Base-by-base conservation (phyloP, 2,888 invertebrate genomes). In the Epirrhoe alternata region DNA sequence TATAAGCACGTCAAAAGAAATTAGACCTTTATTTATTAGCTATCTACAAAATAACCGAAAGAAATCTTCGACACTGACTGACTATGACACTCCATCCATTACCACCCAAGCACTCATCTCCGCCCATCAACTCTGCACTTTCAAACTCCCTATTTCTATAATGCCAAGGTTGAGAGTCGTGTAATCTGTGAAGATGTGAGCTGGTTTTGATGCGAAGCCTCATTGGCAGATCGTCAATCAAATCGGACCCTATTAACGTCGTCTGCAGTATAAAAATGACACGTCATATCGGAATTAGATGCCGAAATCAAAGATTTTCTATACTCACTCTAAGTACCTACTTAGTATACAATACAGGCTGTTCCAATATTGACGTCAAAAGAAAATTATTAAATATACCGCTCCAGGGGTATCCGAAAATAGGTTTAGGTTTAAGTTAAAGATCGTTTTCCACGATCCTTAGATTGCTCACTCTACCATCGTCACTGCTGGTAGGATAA, bases 231-330 rank as follows among this genome's bases (percentile, higher is more conserved):
- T 79, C 83, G 79, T 86, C 82, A 76, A 85, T 86, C 86, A 81
- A 76, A 74, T 65, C 62, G 56, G 78, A 81, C 81, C 86, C 83
- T 83, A 84, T 86, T 84, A 85, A 81, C 82, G 84, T 84, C 83
- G 69, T 66, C 63, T 66, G 76, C 79, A 77, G 78, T 78, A 77
- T 81, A 79, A 79, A 79, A 79, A 82, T 84, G 84, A 84, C 84
- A 83, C 82, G 85, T 81, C 72, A 74, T 35, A 12, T 63, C 61
- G 66, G 68, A 70, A 71, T 71, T 66, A 68, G 62, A 55, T 56
- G 56, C 30, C 24, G 35, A 42, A 42, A 12, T 12, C 4, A 4
- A 42, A 24, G 24, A 24, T 24, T 24, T 24, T 24, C 24, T 24
- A 24, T n/a, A n/a, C n/a, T n/a, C n/a, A n/a, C n/a, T n/a, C n/a